A percentile compares a stretch with the other conserved stretches of the same genome.
phyloP scores from a whole-genome alignment of 2,888 invertebrate genomes.

The Nineta flava region DNA sequence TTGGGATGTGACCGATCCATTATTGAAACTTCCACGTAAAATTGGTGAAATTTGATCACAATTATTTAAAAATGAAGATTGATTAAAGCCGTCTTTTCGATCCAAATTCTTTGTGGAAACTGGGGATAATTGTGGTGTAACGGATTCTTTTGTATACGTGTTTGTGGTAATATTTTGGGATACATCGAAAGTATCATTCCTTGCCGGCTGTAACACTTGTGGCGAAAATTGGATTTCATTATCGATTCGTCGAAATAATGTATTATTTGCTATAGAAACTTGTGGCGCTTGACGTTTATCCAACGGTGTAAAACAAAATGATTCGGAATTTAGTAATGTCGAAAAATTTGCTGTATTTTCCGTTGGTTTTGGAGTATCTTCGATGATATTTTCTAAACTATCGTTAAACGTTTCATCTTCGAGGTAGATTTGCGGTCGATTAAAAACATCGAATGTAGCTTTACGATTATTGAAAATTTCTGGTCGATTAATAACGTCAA shows the following conservation, averaged over 20 bases:
- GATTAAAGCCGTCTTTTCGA: neutral
- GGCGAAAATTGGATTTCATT: no score
- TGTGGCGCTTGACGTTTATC: neutral
- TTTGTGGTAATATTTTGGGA: neutral
- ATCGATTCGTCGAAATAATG: no score
- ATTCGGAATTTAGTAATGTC: slow-evolving; percentile 10
- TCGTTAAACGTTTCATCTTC: slow-evolving; percentile 1
- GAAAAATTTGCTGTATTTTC: slow-evolving; percentile 7
- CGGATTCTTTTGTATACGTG: neutral
- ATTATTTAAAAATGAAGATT: neutral
- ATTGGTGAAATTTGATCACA: neutral
- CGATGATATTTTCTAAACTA: slow-evolving; percentile 3
- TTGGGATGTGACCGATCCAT: neutral
- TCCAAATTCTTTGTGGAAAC: neutral
- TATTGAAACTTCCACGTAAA: neutral
- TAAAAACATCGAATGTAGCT: neutral
- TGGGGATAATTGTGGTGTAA: neutral
- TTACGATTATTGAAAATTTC: neutral
- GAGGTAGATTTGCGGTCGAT: neutral
- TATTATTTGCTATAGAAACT: no score
- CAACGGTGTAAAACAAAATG: slow-evolving; percentile 11
- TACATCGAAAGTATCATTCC: neutral
- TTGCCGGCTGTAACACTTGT: neutral
- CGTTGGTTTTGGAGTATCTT: neutral
- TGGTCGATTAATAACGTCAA: neutral